A percentile compares a stretch with the other conserved stretches of the same genome.
These are phyloP conservation scores for Ceratina australensis DNA, from an alignment of 1,140 invertebrate genomes.

Conservation along the genomic window DNA sequence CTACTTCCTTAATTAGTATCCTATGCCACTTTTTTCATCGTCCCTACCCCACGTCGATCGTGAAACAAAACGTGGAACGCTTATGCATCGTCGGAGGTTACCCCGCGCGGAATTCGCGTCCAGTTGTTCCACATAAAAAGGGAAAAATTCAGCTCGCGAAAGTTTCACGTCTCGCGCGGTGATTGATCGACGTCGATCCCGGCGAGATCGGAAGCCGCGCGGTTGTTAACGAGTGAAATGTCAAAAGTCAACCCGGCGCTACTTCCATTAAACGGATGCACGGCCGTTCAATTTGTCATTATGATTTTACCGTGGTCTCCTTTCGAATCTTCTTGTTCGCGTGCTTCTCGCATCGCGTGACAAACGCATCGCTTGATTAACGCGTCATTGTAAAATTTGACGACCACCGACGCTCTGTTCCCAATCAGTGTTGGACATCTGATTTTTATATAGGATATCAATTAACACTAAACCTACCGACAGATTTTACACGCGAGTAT, in stretches of 20 bases:
- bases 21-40: not conserved
- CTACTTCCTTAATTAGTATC: constrained; percentile 43
- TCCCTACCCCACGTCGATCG: not conserved
- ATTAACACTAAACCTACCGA: too few species aligned
- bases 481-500: too few species aligned
- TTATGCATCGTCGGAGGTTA: not conserved
- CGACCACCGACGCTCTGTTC: not conserved
- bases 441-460: too few species aligned
- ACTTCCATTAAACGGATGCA: not conserved
- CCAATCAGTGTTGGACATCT: too few species aligned
- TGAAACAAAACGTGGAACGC: not conserved
- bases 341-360: not conserved
- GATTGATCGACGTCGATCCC: not conserved
- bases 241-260: constrained; percentile 5
- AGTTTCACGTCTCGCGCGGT: not conserved
- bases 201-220: constrained; percentile 3
- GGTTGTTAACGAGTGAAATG: constrained; percentile 18
- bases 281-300: constrained; percentile 21
- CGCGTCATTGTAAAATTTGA: constrained; percentile 24
- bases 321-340: constrained; percentile 7
- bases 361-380: constrained; percentile 25
- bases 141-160: not conserved
- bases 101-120: too few species aligned
- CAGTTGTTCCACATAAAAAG: not conserved
- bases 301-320: constrained; percentile 5